Evolutionary conservation across 2,797 vertebrate genomes (phyloP), one percentile per base, ranked within the genome.

Genomic region (Neosilurus mollespiculum): DNA sequence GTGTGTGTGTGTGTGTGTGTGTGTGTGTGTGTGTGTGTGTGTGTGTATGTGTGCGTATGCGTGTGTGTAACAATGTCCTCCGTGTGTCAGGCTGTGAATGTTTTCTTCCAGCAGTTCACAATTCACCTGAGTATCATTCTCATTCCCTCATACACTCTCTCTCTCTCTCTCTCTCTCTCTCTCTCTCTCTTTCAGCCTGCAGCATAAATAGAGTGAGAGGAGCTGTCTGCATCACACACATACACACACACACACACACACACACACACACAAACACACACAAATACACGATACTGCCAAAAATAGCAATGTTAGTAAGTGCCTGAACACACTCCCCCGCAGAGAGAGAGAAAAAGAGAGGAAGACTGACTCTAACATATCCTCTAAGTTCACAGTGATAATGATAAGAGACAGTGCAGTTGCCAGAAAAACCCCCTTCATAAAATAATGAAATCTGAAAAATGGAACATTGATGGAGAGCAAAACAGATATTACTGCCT

Each of bases 281-380:
- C 73, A 77, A 53, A 71, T 6, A 18, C 20, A 61, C 22, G 15
- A 84, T 87, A 88, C 24, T 62, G 89, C 92, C 91, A 78, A 90
- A 90, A 93, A 94, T 93, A 93, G 93, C 91, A 92, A 86, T 89
- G 84, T 89, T 92, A 92, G 92, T 90, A 92, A 90, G 88, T 90
- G 93, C 85, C 91, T 90, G 56, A 81, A 81, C 67, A 51, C 67
- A 61, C 80, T 58, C 79, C 80, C 67, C 67, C 54, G 4, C 54
- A 81, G 81, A 43, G 18, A 12, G 82, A 88, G 86, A 78, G 67
- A 70, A 80, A 81, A 77, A 86, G 83, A 83, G 88, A 84, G 86
- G 86, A 80, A 87, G 22, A 71, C 22, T 18, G 37, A 64, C 11
- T 64, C 8, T 2, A 16, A 56, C 2, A 56, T 11, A 56, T 34